Evolutionary conservation across 2,797 vertebrate genomes (phyloP), one percentile per base, ranked within the genome.

Genomic region (Trachurus trachurus): DNA sequence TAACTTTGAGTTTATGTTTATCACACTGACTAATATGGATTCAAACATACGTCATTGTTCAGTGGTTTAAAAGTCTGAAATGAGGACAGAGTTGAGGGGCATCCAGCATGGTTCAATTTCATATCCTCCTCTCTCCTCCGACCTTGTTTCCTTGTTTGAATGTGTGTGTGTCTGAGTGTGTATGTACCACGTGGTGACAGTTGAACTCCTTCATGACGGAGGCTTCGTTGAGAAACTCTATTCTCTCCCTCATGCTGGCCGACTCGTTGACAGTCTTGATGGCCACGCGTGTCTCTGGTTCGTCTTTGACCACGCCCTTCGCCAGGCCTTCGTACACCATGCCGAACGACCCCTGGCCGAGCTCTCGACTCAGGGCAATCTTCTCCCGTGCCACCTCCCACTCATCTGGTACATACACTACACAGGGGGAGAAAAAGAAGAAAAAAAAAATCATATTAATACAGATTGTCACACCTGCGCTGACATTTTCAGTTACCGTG

Each of bases 201-300:
- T 99, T 99, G 92, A 99, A 99, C 93, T 99, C 98, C 93, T 99
- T 99, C 98, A 99, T 99, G 89, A 99, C 98, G 0, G 98, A 99
- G 1, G 98, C 98, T 88, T 99, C 98, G 0, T 99, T 99, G 73
- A 99, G 95, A 83, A 99, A 99, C 91, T 99, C 98, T 0, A 99
- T 99, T 72, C 98, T 95, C 86, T 99, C 98, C 0, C 97, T 96
- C 97, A 99, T 98, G 94, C 97, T 99, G 7, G 98, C 98, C 0
- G 97, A 96, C 92, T 99, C 98, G 0, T 99, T 99, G 56, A 99
- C 98, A 0, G 98, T 99, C 92, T 99, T 99, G 71, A 99, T 97
- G 88, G 98, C 98, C 66, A 99, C 98, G 0, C 95, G 90, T 0
- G 97, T 99, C 88, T 99, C 98, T 0, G 97, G 93, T 49, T 99